These are phyloP conservation scores for Sphinx pinastri DNA, from an alignment of 2,888 invertebrate genomes.

Conservation along the genomic window DNA sequence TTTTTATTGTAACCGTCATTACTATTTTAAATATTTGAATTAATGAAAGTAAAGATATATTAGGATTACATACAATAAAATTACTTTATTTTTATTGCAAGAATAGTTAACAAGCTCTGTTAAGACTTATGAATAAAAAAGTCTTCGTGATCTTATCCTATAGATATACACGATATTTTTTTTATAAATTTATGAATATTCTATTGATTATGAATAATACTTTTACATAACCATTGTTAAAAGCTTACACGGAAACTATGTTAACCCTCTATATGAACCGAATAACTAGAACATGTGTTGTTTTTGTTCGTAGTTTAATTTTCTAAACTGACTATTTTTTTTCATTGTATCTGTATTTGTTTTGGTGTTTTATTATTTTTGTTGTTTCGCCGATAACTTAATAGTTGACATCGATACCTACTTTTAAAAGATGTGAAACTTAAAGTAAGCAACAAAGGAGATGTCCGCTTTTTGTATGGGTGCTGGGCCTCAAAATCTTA, in stretches of 20 bases:
- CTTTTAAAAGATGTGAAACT: too few relatives aligned
- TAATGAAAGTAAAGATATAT: not conserved
- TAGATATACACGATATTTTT: too few relatives aligned
- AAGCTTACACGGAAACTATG: not conserved
- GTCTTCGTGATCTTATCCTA: too few relatives aligned
- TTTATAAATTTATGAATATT: not conserved
- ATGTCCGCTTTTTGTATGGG: too few relatives aligned
- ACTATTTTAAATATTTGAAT: not conserved
- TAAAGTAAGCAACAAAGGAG: too few relatives aligned
- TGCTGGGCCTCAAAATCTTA: too few relatives aligned
- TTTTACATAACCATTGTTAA: not conserved
- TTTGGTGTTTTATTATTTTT: not conserved
- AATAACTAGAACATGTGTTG: not conserved
- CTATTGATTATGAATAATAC: not conserved
- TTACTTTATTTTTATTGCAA: not conserved
- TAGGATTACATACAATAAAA: not conserved
- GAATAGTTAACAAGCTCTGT: not conserved
- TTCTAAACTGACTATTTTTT: not conserved
- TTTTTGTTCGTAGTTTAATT: not conserved
- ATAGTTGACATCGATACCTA: too few relatives aligned
- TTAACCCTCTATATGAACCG: not conserved
- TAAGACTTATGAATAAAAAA: not conserved
- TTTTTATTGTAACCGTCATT: not conserved
- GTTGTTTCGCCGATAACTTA: too few relatives aligned
- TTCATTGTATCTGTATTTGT: not conserved